Percentiles rank a stretch among this genome's conserved stretches.
Evolutionary conservation across 2,888 invertebrate genomes (phyloP).

Genomic region (Entomobrya multifasciata): DNA sequence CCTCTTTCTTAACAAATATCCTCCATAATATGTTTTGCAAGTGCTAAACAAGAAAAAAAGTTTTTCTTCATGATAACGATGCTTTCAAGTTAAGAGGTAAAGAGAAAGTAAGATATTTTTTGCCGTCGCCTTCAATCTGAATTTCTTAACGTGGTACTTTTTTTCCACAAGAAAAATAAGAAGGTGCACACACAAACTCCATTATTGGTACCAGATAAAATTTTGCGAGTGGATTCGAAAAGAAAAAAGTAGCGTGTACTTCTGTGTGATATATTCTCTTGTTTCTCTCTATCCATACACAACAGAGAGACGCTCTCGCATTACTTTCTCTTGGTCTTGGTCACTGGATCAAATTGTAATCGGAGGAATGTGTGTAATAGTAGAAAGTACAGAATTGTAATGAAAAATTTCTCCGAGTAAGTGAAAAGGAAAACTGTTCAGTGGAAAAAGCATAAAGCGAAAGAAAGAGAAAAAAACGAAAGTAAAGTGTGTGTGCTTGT

Average conservation of each 20-base stretch:
- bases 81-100: constrained; percentile 22
- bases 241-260: no score
- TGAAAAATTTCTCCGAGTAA: background rate
- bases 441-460: constrained; percentile 8
- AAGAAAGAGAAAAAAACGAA: background rate
- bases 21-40: background rate
- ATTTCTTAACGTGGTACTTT: background rate
- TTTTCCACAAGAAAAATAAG: background rate
- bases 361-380: constrained; percentile 28
- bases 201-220: background rate
- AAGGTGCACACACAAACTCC: no score
- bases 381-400: constrained; percentile 9
- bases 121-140: constrained; percentile 17
- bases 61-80: constrained; percentile 4
- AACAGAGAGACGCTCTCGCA: no score
- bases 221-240: background rate
- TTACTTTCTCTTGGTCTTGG: no score
- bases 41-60: no score
- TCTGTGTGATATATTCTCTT: background rate
- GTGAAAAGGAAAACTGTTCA: constrained; percentile 15
- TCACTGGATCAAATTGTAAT: constrained; percentile 6
- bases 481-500: background rate
- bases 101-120: constrained; percentile 2
- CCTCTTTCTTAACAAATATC: background rate
- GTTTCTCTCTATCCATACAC: background rate